Evolutionary conservation across 2,113 vertebrate species (phyloP).

Genomic region (Heterotilapia buettikoferi): DNA sequence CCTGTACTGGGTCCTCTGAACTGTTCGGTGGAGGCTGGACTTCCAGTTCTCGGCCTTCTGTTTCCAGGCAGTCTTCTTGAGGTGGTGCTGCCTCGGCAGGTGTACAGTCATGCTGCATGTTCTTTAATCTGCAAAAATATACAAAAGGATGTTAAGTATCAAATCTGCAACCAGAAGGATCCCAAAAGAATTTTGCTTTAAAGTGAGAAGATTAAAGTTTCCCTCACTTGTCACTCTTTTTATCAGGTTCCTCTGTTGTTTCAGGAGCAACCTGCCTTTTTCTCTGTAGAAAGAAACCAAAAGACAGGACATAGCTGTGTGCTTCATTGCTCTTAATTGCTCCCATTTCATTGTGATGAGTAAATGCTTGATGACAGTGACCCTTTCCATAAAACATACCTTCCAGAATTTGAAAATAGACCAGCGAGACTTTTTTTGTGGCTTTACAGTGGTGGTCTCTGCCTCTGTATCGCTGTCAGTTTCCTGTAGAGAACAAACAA

Average conservation of each 20-base stretch:
- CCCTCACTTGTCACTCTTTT: neutral
- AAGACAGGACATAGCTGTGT: neutral
- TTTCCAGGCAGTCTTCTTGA: neutral
- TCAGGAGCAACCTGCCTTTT: neutral
- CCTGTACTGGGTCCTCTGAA: neutral
- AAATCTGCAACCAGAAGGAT: neutral
- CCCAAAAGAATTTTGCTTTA: neutral
- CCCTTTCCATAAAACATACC: neutral
- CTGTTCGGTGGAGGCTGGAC: neutral
- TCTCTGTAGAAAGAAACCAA: neutral
- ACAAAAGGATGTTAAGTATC: neutral
- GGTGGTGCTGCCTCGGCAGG: neutral
- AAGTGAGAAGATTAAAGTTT: neutral
- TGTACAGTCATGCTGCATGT: neutral
- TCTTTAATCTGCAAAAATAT: neutral
- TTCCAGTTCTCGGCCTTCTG: neutral
- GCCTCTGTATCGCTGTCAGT: neutral
- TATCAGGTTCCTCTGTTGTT: neutral
- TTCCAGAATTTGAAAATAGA: neutral
- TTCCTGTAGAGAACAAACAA: neutral
- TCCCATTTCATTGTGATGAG: neutral
- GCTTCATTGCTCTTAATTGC: neutral
- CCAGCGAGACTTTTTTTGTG: neutral
- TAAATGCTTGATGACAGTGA: neutral
- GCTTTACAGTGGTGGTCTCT: neutral